phyloP scores from a whole-genome alignment of 2,797 vertebrate genomes.

The Nasua narica region DNA sequence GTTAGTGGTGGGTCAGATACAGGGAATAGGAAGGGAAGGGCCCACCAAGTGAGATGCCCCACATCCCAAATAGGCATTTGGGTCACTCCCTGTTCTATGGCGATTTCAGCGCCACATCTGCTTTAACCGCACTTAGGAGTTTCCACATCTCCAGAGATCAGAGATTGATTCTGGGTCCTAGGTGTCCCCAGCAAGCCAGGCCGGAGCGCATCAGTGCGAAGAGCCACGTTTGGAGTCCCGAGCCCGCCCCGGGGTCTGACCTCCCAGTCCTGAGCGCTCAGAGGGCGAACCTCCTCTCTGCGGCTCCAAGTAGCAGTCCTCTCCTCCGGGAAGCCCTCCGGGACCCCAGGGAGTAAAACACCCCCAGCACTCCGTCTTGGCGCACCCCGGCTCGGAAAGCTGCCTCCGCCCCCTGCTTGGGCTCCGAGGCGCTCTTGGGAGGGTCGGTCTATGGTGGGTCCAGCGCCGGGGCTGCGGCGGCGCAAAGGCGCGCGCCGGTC shows the following conservation, averaged over 20 bases:
- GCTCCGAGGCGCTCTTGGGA: fast-evolving
- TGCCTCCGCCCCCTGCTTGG: neutral
- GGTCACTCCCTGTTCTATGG: neutral
- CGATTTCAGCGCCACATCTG: neutral
- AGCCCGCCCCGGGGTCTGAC: neutral
- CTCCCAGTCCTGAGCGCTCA: neutral
- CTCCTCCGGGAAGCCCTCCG: neutral
- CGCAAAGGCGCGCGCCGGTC: neutral
- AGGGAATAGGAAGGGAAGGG: neutral
- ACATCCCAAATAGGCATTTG: neutral
- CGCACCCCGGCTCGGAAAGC: neutral
- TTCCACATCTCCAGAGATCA: neutral
- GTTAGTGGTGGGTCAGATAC: neutral
- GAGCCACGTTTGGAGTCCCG: neutral
- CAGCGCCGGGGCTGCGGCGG: too few relatives aligned
- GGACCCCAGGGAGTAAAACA: neutral
- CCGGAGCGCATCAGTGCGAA: too few relatives aligned
- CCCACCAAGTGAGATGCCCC: neutral
- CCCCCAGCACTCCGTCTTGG: fast-evolving
- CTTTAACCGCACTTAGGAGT: neutral
- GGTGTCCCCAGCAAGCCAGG: neutral
- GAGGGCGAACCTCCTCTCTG: neutral
- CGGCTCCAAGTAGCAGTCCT: neutral
- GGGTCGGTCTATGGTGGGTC: fast-evolving
- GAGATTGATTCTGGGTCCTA: neutral